phyloP scores from a whole-genome alignment of 2,888 invertebrate genomes.

The Scrobipalpa costella region DNA sequence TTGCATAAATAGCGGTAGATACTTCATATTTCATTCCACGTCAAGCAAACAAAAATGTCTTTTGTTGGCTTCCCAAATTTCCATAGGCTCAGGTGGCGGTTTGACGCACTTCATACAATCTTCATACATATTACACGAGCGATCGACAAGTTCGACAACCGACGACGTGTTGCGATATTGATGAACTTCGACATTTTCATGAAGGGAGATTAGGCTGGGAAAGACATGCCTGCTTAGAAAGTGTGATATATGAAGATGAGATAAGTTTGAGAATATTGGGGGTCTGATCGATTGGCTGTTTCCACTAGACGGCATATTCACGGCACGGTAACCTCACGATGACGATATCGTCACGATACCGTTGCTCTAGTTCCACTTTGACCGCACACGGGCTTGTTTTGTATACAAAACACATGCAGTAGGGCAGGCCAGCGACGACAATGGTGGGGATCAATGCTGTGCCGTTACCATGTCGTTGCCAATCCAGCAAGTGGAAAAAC shows the following conservation, averaged over 20 bases:
- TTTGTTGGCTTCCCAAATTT: background rate
- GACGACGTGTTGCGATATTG: constrained; percentile 14
- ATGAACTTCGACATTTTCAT: constrained; percentile 13
- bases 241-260: background rate
- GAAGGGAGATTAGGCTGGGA: background rate
- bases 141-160: constrained; percentile 13
- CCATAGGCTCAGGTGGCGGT: constrained; percentile 16
- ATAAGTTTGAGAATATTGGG: background rate
- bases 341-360: too few relatives aligned
- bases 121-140: constrained; percentile 18
- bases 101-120: too few relatives aligned
- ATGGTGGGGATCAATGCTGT: too few relatives aligned
- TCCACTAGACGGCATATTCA: too few relatives aligned
- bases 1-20: background rate
- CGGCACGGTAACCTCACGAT: too few relatives aligned
- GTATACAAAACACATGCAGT: too few relatives aligned
- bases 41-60: background rate
- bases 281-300: background rate
- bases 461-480: too few relatives aligned
- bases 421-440: too few relatives aligned
- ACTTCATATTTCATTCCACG: background rate
- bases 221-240: background rate
- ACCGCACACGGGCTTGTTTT: too few relatives aligned
- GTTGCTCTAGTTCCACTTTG: too few relatives aligned
- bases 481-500: too few relatives aligned